Evolutionary conservation across 2,113 vertebrate species (phyloP), one percentile per base, ranked within the genome.

Genomic region (Takifugu bimaculatus): DNA sequence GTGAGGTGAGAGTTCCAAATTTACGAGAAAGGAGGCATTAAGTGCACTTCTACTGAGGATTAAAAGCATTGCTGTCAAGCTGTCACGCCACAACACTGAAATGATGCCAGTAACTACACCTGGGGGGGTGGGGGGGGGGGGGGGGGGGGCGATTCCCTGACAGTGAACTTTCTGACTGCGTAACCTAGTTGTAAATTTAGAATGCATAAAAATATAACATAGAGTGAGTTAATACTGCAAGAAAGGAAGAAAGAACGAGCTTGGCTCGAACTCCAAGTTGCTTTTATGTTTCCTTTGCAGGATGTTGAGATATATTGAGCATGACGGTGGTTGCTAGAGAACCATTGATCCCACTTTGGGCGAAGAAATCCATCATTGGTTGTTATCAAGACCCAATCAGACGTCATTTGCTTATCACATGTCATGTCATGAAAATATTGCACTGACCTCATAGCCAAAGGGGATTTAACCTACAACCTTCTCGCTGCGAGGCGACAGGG

Each of bases 231-330:
- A 2, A 39, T 9, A 39, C 6, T 39, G 6, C 7, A 20, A 20
- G 20, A 10, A 39, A 11, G 7, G 11, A 39, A 39, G 7, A 39
- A 39, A 39, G 35, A 39, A 10, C 11, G 7, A 10, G 3, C 7
- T 10, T 3, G 7, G 35, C 29, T 32, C 6, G 29, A 10, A 39
- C 35, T 10, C 7, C 35, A 11, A 72, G 44, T 55, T 76, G 64
- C 49, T 72, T 63, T 75, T 65, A 65, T 50, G 48, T 75, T 83
- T 62, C 78, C 78, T 66, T 60, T 75, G 76, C 65, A 74, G 78
- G 55, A n/a, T 65, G 60, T 20, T 83, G 80, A 81, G 62, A 78
- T 81, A 83, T 83, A 20, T 20, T 20, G 20, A 20, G 20, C 20
- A 20, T 20, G 20, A 20, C 20, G 20, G 20, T 20, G 20, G 20